Evolutionary conservation across 2,888 invertebrate genomes (phyloP).

Genomic region (Alloscopus bannaensis): DNA sequence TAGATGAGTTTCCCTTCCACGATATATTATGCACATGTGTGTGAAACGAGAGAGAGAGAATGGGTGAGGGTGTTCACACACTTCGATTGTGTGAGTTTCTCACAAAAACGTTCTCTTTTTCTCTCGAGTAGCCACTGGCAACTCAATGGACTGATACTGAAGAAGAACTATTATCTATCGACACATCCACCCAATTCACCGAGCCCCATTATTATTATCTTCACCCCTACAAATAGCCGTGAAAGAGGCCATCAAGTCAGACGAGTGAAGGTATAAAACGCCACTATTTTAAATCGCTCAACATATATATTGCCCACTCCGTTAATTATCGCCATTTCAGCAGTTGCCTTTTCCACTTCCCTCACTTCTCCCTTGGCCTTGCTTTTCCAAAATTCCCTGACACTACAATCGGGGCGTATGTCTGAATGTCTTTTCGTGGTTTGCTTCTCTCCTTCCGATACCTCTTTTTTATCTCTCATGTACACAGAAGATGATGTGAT

Average conservation of each 20-base stretch:
- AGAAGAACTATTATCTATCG: conserved; percentile 73
- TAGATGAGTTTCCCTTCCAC: too few species aligned
- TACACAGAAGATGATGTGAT: too few species aligned
- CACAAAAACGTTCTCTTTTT: too few species aligned
- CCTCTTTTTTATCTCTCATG: not conserved
- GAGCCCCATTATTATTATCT: conserved; percentile 73
- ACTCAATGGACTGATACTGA: conserved; percentile 73
- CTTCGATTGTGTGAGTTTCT: too few species aligned
- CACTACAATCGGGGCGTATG: not conserved
- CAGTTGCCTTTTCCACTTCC: conserved; percentile 21
- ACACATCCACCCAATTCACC: conserved; percentile 73
- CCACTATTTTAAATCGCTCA: conserved; percentile 56
- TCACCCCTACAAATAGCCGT: conserved; percentile 68
- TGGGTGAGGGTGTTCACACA: conserved; percentile 26
- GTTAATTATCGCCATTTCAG: conserved; percentile 62
- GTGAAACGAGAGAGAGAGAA: not conserved
- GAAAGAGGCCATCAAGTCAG: conserved; percentile 62
- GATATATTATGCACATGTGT: too few species aligned
- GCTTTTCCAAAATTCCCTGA: not conserved
- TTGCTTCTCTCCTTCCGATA: not conserved
- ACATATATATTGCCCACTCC: conserved; percentile 47
- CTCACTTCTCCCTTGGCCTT: not conserved
- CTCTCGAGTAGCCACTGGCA: conserved; percentile 69
- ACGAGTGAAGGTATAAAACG: conserved; percentile 59
- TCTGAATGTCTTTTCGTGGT: not conserved